A percentile compares a stretch with the other conserved stretches of the same genome.
Conservation (phyloP, 2,888 invertebrate species). For the Archaeoteleia sp. region DNA sequence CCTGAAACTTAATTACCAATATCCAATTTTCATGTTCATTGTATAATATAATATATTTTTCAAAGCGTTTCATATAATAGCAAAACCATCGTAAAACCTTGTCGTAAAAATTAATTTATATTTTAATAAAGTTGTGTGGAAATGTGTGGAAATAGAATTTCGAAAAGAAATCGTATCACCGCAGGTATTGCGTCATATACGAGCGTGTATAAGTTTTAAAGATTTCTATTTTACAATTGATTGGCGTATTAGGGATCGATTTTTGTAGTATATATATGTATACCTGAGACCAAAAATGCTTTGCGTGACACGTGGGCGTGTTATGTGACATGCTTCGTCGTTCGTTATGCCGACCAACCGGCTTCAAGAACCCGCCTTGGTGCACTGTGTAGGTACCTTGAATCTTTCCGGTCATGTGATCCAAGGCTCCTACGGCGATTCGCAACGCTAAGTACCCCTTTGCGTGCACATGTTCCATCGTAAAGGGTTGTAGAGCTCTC, state of each 20-base stretch:
- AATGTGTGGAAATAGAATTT: no score
- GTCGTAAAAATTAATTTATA: no score
- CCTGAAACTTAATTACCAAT: no score
- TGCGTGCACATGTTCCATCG: slow-evolving; percentile 63
- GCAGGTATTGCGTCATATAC: no score
- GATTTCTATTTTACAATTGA: not conserved
- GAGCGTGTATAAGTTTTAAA: no score
- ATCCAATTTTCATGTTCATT: no score
- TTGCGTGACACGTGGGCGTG: slow-evolving; percentile 72
- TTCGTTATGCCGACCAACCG: slow-evolving; percentile 67
- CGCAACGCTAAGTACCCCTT: slow-evolving; percentile 70
- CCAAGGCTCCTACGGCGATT: slow-evolving; percentile 63
- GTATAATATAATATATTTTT: no score
- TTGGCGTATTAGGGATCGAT: slow-evolving; percentile 2
- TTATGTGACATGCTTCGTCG: slow-evolving; percentile 68
- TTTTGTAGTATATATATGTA: slow-evolving; percentile 12
- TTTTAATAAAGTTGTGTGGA: no score
- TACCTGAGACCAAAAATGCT: slow-evolving; percentile 7
- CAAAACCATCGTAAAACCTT: no score
- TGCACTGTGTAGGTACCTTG: slow-evolving; percentile 56
- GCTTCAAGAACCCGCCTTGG: slow-evolving; percentile 65
- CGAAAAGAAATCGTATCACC: no score
- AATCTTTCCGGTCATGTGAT: slow-evolving; percentile 69
- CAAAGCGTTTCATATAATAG: no score
- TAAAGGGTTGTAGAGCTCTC: slow-evolving; percentile 21